phyloP scores from a whole-genome alignment of 2,113 vertebrate genomes.

The Zeus faber region DNA sequence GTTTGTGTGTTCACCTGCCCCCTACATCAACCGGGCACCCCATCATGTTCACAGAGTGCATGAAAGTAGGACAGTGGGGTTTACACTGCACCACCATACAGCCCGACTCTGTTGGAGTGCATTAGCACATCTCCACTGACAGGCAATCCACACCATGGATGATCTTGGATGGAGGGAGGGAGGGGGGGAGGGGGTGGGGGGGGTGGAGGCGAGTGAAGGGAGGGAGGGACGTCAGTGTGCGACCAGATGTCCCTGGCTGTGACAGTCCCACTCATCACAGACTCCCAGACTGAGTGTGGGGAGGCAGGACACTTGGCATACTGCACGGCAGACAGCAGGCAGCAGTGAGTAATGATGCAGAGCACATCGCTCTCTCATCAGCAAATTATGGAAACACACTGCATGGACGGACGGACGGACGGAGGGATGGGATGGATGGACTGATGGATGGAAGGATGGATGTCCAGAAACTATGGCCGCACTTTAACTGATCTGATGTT shows the following conservation, averaged over 20 bases:
- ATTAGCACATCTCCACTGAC: constrained; percentile 72
- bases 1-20: constrained; percentile 2
- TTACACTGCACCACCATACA: constrained; percentile 57
- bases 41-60: constrained; percentile 47
- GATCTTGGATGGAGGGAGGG: constrained; percentile 36
- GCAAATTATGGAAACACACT: constrained; percentile 66
- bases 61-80: constrained; percentile 65
- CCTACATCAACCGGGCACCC: constrained; percentile 42
- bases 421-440: no score
- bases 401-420: constrained; percentile 41
- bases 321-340: constrained; percentile 70
- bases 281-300: constrained; percentile 70
- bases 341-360: constrained; percentile 73
- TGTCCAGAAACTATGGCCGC: no score
- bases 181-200: neutral
- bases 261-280: constrained; percentile 77
- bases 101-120: constrained; percentile 60
- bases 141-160: constrained; percentile 57
- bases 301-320: constrained; percentile 73
- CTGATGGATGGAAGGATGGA: no score
- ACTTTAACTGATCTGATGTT: no score
- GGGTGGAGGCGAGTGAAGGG: no score
- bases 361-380: constrained; percentile 64
- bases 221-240: constrained; percentile 55
- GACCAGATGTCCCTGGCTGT: constrained; percentile 74